Conservation (phyloP, 2,888 invertebrate genomes). For the Lamproptera curius region DNA sequence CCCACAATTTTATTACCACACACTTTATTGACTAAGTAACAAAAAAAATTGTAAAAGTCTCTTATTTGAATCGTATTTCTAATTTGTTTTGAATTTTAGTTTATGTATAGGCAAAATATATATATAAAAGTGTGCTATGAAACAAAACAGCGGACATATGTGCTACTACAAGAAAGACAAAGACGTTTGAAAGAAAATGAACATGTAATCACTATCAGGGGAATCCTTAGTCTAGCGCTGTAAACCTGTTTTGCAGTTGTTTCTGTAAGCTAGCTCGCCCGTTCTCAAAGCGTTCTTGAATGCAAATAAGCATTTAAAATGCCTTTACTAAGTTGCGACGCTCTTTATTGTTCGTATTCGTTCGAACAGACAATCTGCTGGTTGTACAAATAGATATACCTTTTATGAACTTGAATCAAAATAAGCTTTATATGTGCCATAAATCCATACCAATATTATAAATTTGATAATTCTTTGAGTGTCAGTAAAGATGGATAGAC, state of each 20-base stretch:
- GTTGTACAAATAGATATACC: slow-evolving; percentile 52
- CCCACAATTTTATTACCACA: too few relatives aligned
- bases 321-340: slow-evolving; percentile 70
- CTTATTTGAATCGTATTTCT: too few relatives aligned
- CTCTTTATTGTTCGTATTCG: slow-evolving; percentile 70
- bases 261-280: slow-evolving; percentile 66
- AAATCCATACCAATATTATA: too few relatives aligned
- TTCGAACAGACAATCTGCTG: slow-evolving; percentile 59
- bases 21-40: too few relatives aligned
- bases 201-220: slow-evolving; percentile 74
- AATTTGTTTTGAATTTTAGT: too few relatives aligned
- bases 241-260: slow-evolving; percentile 49
- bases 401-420: slow-evolving; percentile 34
- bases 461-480: too few relatives aligned
- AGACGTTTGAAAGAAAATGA: slow-evolving; percentile 76
- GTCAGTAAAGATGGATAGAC: too few relatives aligned
- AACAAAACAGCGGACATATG: too few relatives aligned
- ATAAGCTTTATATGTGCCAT: too few relatives aligned
- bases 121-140: too few relatives aligned
- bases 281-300: slow-evolving; percentile 68
- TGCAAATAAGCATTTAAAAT: slow-evolving; percentile 75
- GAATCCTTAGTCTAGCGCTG: slow-evolving; percentile 56
- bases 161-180: slow-evolving; percentile 71
- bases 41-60: too few relatives aligned
- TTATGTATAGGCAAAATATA: too few relatives aligned